Percentiles rank a stretch among this genome's conserved stretches.
Evolutionary conservation across 2,888 invertebrate genomes (phyloP).

Genomic region (Ligdia adustata): DNA sequence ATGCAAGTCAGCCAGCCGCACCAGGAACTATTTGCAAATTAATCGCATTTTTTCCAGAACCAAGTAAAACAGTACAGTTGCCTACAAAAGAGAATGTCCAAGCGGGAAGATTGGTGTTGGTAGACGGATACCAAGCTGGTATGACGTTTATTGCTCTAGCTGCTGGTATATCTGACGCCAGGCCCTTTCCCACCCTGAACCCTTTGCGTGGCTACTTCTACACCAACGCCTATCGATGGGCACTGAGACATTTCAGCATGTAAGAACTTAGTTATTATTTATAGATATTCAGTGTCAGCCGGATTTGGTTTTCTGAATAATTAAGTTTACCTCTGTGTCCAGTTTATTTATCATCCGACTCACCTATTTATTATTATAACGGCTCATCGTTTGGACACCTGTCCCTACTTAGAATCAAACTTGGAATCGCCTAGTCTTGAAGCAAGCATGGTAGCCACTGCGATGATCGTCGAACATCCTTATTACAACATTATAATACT

Average conservation of each 20-base stretch:
- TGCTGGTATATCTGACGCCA: constrained; percentile 43
- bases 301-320: no score
- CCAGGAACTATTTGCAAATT: background rate
- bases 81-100: constrained; percentile 43
- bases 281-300: background rate
- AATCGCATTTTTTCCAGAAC: constrained; percentile 40
- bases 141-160: constrained; percentile 52
- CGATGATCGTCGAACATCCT: no score
- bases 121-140: constrained; percentile 56
- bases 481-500: no score
- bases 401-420: no score
- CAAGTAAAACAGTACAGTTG: constrained; percentile 16
- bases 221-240: constrained; percentile 62
- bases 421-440: no score
- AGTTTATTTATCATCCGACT: no score
- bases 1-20: no score
- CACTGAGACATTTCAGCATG: constrained; percentile 59
- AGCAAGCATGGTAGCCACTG: no score
- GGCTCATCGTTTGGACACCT: no score
- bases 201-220: constrained; percentile 56
- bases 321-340: no score
- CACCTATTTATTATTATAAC: no score
- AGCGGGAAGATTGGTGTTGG: constrained; percentile 49
- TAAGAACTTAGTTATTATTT: constrained; percentile 41
- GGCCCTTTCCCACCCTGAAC: constrained; percentile 48